A percentile compares a stretch with the other conserved stretches of the same genome.
phyloP scores from a whole-genome alignment of 2,113 vertebrate genomes.

The Pachypanchax playfairii region DNA sequence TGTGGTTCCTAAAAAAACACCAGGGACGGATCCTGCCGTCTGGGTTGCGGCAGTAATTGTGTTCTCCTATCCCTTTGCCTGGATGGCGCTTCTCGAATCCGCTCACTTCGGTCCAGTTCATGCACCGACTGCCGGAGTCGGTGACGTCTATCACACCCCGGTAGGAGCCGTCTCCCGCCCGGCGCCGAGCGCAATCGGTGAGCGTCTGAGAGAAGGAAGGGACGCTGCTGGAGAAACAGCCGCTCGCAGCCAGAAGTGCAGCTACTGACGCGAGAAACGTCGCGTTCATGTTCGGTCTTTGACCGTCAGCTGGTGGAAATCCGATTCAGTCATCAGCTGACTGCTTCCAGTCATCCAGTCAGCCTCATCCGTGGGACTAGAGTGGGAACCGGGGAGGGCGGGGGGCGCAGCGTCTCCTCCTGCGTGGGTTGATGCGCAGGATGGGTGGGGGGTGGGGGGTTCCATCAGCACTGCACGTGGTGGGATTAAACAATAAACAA shows the following conservation, averaged over 20 bases:
- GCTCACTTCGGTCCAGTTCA: conserved; percentile 84
- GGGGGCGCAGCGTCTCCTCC: conserved; percentile 25
- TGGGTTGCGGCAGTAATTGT: conserved; percentile 85
- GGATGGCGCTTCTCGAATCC: conserved; percentile 78
- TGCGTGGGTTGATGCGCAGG: conserved; percentile 30
- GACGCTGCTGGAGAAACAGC: conserved; percentile 49
- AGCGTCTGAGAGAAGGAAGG: conserved; percentile 65
- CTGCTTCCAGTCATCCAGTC: conserved; percentile 16
- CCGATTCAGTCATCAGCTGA: conserved; percentile 29
- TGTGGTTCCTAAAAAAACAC: conserved; percentile 82
- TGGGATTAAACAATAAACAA: too few species aligned
- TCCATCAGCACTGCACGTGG: too few species aligned
- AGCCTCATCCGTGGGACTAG: conserved; percentile 35
- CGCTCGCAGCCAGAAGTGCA: conserved; percentile 42
- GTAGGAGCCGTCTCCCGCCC: conserved; percentile 75
- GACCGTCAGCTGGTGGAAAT: not conserved
- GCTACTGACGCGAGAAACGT: conserved; percentile 31
- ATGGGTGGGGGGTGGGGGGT: too few species aligned
- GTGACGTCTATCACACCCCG: conserved; percentile 81
- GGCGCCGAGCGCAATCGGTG: conserved; percentile 74
- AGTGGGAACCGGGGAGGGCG: conserved; percentile 31
- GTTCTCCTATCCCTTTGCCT: conserved; percentile 79
- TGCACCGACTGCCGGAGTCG: conserved; percentile 81
- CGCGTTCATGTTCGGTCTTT: conserved; percentile 44
- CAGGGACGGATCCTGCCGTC: conserved; percentile 84